Evolutionary conservation across 2,113 vertebrate species (phyloP).

Genomic region (Tretioscincus oriximinensis): DNA sequence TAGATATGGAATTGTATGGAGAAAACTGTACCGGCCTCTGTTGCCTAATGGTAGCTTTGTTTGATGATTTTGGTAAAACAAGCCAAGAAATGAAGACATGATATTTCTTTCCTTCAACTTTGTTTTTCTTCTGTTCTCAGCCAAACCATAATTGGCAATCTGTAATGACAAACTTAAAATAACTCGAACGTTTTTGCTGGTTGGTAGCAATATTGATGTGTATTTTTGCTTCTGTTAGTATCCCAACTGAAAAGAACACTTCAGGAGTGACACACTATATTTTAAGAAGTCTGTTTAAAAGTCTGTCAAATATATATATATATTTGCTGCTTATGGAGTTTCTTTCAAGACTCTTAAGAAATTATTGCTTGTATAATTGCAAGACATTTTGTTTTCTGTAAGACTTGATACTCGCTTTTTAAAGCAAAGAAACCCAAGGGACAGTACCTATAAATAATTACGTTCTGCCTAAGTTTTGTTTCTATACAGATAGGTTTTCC

Average conservation of each 20-base stretch:
- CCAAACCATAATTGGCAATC: constrained; percentile 26
- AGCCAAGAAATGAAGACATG: background rate
- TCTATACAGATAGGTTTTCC: background rate
- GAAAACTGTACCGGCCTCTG: too few relatives aligned
- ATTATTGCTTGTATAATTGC: constrained; percentile 27
- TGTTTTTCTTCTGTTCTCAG: constrained; percentile 1
- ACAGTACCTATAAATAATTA: constrained; percentile 8
- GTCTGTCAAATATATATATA: constrained; percentile 29
- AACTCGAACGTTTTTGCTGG: constrained; percentile 22
- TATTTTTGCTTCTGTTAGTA: constrained; percentile 29
- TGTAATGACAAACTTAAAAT: constrained; percentile 22
- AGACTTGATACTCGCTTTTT: constrained; percentile 32
- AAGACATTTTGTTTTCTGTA: constrained; percentile 9
- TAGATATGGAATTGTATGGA: background rate
- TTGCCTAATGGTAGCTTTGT: background rate
- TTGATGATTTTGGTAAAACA: background rate
- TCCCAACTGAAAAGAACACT: constrained; percentile 28
- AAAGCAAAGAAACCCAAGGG: constrained; percentile 9
- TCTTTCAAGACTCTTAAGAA: background rate
- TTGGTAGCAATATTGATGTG: constrained; percentile 16
- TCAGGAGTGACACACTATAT: constrained; percentile 21
- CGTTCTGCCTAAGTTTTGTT: background rate
- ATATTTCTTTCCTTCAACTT: background rate
- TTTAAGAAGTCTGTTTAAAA: constrained; percentile 49
- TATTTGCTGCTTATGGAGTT: background rate